Conservation (phyloP, 2,888 invertebrate species). For the Epirrita christyi region DNA sequence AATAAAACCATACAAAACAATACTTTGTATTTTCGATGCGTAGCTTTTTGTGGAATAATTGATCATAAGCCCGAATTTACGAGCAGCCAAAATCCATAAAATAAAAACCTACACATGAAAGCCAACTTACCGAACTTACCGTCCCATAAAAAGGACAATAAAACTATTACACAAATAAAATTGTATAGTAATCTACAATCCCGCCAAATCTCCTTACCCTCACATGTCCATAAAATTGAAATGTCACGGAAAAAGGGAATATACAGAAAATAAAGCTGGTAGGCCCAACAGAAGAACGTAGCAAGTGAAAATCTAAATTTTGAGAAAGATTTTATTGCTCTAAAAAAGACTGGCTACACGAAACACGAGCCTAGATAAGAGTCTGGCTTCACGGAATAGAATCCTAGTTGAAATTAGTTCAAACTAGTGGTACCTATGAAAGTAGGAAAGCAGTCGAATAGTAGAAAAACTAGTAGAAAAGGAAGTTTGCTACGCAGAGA, state of each 20-base stretch:
- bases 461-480: too few relatives aligned
- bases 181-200: slow-evolving; percentile 24
- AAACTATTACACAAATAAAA: slow-evolving; percentile 27
- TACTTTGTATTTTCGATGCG: neutral
- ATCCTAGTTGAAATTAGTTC: too few relatives aligned
- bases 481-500: too few relatives aligned
- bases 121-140: slow-evolving; percentile 6
- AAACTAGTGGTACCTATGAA: too few relatives aligned
- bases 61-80: slow-evolving; percentile 19
- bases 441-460: too few relatives aligned
- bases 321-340: neutral
- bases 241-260: slow-evolving; percentile 33
- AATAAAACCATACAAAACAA: neutral
- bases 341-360: too few relatives aligned
- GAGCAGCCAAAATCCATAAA: slow-evolving; percentile 12
- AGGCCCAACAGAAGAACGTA: neutral
- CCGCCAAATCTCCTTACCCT: slow-evolving; percentile 35
- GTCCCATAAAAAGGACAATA: slow-evolving; percentile 21
- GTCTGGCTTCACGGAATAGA: too few relatives aligned
- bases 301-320: neutral
- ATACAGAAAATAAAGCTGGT: slow-evolving; percentile 12
- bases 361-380: too few relatives aligned
- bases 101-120: slow-evolving; percentile 8
- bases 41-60: neutral
- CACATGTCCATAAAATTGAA: slow-evolving; percentile 33